These are phyloP conservation scores for Oxyura jamaicensis DNA, from an alignment of 2,113 vertebrate species.

Conservation along the genomic window DNA sequence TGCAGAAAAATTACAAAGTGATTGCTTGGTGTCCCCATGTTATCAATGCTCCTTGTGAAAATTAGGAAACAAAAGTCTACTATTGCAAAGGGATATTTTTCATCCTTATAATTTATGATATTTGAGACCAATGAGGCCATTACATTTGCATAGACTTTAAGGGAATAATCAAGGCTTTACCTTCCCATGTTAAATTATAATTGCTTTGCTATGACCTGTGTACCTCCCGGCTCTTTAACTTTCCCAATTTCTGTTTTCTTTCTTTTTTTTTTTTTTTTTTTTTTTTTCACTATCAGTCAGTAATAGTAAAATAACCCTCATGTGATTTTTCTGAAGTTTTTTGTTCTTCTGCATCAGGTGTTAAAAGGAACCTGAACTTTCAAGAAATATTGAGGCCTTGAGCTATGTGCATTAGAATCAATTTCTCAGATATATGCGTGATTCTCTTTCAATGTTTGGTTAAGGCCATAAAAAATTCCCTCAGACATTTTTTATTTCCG, in stretches of 20 bases:
- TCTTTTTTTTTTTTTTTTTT: too few species aligned
- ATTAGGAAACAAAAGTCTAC: conserved; percentile 1
- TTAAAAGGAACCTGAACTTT: neutral
- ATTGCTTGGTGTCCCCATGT: neutral
- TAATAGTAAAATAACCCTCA: neutral
- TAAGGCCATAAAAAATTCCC: neutral
- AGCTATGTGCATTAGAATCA: neutral
- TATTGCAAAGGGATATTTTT: conserved; percentile 19
- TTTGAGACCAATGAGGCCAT: conserved; percentile 23
- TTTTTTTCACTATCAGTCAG: neutral
- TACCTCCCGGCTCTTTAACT: neutral
- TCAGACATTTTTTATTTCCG: conserved; percentile 20
- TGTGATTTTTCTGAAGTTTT: neutral
- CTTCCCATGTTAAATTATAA: neutral
- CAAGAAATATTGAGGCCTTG: neutral
- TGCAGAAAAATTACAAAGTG: neutral
- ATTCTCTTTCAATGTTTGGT: neutral
- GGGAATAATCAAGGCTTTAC: neutral
- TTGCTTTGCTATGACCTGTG: neutral
- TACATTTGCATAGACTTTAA: neutral
- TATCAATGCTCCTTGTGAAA: neutral
- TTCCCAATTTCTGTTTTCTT: neutral
- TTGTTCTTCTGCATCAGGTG: neutral
- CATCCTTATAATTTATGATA: neutral
- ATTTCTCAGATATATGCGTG: neutral